Percentiles rank a stretch among this genome's conserved stretches.
phyloP scores from a whole-genome alignment of 2,113 vertebrate genomes.

The Xyrauchen texanus region DNA sequence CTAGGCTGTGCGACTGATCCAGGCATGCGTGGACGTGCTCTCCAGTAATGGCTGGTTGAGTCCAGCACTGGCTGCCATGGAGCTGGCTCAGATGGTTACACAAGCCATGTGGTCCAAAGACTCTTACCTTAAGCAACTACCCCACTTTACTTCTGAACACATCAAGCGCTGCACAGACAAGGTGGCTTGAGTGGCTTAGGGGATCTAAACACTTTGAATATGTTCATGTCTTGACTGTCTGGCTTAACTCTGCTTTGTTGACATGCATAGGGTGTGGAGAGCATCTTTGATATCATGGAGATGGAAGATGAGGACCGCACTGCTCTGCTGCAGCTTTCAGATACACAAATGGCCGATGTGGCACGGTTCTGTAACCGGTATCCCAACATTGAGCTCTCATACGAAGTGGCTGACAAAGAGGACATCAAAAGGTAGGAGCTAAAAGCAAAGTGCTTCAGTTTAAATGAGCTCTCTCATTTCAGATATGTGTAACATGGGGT shows the following conservation, averaged over 20 bases:
- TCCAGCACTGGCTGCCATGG: constrained; percentile 96
- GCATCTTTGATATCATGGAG: constrained; percentile 98
- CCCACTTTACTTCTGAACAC: constrained; percentile 93
- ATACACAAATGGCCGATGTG: constrained; percentile 89
- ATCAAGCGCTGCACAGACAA: constrained; percentile 96
- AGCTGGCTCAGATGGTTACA: constrained; percentile 97
- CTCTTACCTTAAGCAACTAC: constrained; percentile 96
- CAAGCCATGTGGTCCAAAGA: constrained; percentile 99
- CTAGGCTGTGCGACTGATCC: constrained; percentile 92
- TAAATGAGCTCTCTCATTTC: neutral
- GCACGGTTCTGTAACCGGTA: constrained; percentile 97
- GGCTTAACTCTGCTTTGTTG: neutral
- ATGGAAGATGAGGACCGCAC: constrained; percentile 97
- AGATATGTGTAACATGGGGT: neutral
- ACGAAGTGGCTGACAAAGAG: constrained; percentile 92
- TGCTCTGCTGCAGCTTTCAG: constrained; percentile 86
- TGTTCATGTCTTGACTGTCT: neutral
- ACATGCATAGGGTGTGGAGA: constrained; percentile 88
- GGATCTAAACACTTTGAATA: neutral
- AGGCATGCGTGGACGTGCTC: constrained; percentile 94
- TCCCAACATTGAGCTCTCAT: constrained; percentile 95
- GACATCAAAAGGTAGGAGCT: constrained; percentile 84
- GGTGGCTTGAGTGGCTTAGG: constrained; percentile 64
- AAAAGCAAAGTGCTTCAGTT: too few species aligned
- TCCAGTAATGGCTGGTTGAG: constrained; percentile 98